Conservation (phyloP, 2,797 vertebrate species). For the Semotilus atromaculatus region DNA sequence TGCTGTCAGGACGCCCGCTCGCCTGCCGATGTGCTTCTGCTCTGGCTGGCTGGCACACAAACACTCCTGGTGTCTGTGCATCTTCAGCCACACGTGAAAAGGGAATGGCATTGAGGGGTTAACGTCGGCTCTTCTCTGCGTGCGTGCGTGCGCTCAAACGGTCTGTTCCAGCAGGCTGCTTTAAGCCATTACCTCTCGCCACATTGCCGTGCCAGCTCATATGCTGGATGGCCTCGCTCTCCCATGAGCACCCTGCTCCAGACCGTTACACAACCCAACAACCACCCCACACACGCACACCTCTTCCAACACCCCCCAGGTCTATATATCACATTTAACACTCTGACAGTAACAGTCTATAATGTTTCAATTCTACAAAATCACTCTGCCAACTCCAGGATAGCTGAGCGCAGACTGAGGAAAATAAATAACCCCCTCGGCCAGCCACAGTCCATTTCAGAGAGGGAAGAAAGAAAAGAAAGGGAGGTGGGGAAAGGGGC, state of each 20-base stretch:
- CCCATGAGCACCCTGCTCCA: constrained; percentile 92
- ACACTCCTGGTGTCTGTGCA: constrained; percentile 30
- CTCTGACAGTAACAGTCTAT: constrained; percentile 99
- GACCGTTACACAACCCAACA: constrained; percentile 77
- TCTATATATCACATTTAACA: constrained; percentile 99
- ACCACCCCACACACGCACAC: constrained; percentile 60
- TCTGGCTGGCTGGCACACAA: constrained; percentile 49
- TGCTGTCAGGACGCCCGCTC: constrained; percentile 64
- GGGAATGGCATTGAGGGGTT: constrained; percentile 69
- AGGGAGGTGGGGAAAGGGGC: constrained; percentile 20
- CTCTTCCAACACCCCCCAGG: constrained; percentile 74
- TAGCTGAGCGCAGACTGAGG: constrained; percentile 93
- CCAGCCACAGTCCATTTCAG: constrained; percentile 83
- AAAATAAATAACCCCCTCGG: constrained; percentile 95
- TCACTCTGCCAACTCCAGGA: constrained; percentile 97
- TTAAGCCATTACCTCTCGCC: constrained; percentile 95
- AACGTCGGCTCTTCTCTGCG: constrained; percentile 73
- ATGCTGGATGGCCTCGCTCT: constrained; percentile 91
- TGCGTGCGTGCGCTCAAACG: constrained; percentile 45
- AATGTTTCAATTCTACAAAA: constrained; percentile 99
- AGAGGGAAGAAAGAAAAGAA: constrained; percentile 38
- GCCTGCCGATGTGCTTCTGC: constrained; percentile 59
- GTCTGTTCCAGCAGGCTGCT: constrained; percentile 86
- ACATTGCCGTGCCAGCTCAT: constrained; percentile 94
- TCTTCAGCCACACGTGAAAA: constrained; percentile 50